Evolutionary conservation across 2,113 vertebrate genomes (phyloP), one percentile per base, ranked within the genome.

Genomic region (Tinamus guttatus): DNA sequence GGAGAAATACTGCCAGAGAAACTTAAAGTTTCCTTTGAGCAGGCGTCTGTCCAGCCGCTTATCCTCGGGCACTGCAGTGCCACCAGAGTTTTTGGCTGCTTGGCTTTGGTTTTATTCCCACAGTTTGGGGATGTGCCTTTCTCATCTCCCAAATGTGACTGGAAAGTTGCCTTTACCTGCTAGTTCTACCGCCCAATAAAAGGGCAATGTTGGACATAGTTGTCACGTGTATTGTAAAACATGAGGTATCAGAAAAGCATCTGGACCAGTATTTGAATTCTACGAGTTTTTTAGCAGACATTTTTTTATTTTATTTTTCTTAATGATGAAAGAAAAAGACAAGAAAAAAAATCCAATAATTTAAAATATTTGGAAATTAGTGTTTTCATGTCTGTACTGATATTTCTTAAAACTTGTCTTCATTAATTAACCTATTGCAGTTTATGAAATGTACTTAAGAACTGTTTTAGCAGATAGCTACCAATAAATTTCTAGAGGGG

Each of bases 231-330:
- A 7, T 30, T 77, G 64, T 5, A 28, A 69, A 74, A 4, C 3
- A 2, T 1, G 7, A 15, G 15, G 0, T 13, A 3, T 17, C 18
- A 5, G 38, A n/a, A 7, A 34, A 43, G 7, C 16, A 5, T 7
- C 1, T 5, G 68, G 47, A 32, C 17, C 0, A 2, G 67, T 52
- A 41, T 28, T 56, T 78, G 45, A n/a, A 21, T 40, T 47, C 27
- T 60, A 43, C 30, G 11, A 4, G 19, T 74, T 34, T 22, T 16
- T 78, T 51, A 64, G 4, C 36, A 70, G 41, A 13, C 2, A 1
- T n/a, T 71, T 78, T 89, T n/a, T 40, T 18, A 4, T 51, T 16
- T 85, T 89, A 18, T 34, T 91, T 81, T 47, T 78, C 34, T 68
- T 77, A 47, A 75, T 9, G 19, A 9, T 2, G 13, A 56, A 56